Evolutionary conservation across 1,140 invertebrate genomes (phyloP), one percentile per base, ranked within the genome.

Genomic region (Neodiprion lecontei): DNA sequence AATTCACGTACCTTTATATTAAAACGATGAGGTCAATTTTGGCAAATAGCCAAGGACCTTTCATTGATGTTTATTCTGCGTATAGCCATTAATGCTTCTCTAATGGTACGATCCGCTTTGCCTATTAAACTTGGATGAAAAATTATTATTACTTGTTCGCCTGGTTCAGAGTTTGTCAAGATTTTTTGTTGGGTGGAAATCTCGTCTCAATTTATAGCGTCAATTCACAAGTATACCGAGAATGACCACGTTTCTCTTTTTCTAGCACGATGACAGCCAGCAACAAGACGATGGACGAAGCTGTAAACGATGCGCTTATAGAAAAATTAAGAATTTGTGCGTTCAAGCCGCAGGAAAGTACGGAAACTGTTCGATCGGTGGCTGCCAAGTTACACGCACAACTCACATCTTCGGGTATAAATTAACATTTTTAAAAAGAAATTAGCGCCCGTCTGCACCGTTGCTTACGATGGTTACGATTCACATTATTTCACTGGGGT

Each of bases 301-400:
- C 79, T 21, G 79, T 86, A 76, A 87, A 83, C 76, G 87, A 87
- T 74, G 81, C 79, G 67, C 73, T 89, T 61, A 71, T 89, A 68
- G 86, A 87, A 79, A 88, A 88, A 77, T 77, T 89, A 0, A 74
- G 78, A 69, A 75, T 49, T 14, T 83, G 78, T 75, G 81, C 84
- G 67, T 80, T 84, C 14, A 86, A 86, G 72, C 80, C 87, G 47
- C 88, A 89, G n/a, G 90, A 91, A 76, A 84, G 87, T 78, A 81
- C 86, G 8, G 90, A 91, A 74, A 85, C 87, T 17, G 86, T 91
- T 73, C 85, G 90, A 28, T 85, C 86, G 48, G 85, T 89, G 72
- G 86, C 88, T 50, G 85, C 89, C 9, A 87, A 90, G 75, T 88
- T 91, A 82, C 89, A 90, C 79, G 84, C 88, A 12, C 87, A 90